Conservation (phyloP, 2,113 vertebrate species). For the Onychostruthus taczanowskii region DNA sequence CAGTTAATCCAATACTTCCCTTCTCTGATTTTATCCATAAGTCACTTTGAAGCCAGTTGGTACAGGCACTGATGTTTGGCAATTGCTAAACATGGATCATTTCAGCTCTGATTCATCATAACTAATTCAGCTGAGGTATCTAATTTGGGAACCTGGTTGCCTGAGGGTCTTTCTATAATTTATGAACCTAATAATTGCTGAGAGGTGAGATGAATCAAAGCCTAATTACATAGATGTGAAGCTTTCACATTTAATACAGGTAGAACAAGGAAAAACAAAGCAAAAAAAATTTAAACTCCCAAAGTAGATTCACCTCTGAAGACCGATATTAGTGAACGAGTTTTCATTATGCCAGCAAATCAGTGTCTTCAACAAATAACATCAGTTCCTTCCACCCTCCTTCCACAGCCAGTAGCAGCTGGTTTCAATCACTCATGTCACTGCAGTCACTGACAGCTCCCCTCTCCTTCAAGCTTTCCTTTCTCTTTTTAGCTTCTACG, state of each 20-base stretch:
- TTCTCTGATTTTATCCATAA: neutral
- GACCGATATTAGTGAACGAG: fast-evolving
- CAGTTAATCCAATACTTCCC: neutral
- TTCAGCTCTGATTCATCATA: constrained; percentile 40
- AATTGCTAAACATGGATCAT: neutral
- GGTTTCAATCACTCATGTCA: neutral
- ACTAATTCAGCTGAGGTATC: constrained; percentile 24
- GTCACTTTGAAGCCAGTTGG: neutral
- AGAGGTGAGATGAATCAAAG: constrained; percentile 41
- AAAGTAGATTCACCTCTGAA: neutral
- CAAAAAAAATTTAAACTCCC: neutral
- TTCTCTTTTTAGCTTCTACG: neutral
- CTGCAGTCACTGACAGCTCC: neutral
- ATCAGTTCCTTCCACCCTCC: neutral
- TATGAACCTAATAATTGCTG: constrained; percentile 21
- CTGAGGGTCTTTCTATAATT: constrained; percentile 39
- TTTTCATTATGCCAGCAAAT: neutral
- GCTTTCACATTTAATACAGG: neutral
- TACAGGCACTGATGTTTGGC: neutral
- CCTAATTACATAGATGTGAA: constrained; percentile 16
- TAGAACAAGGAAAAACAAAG: neutral
- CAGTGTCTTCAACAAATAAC: neutral
- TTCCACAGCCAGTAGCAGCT: neutral
- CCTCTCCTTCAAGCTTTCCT: neutral
- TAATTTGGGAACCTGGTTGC: constrained; percentile 44